These are phyloP conservation scores for Chelon labrosus DNA, from an alignment of 2,797 vertebrate genomes.

Conservation along the genomic window DNA sequence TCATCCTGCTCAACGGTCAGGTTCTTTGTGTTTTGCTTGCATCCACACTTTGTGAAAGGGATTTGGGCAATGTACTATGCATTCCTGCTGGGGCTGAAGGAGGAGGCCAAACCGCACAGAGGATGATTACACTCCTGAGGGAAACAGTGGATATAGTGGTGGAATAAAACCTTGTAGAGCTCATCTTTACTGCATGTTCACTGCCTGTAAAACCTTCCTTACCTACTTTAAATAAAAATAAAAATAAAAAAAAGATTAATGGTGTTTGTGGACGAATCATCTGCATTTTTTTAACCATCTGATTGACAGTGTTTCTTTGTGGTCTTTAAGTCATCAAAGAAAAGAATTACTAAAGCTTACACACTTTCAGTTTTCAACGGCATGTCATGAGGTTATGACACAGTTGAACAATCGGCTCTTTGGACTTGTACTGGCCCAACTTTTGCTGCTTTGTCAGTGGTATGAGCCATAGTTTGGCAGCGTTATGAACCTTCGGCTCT, in stretches of 20 bases:
- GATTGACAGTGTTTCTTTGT: not conserved
- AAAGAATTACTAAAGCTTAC: constrained; percentile 16
- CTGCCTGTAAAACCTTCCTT: constrained; percentile 25
- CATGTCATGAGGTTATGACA: not conserved
- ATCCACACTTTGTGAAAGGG: constrained; percentile 60
- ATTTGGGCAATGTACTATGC: constrained; percentile 55
- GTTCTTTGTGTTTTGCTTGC: constrained; percentile 54
- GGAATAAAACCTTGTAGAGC: constrained; percentile 52
- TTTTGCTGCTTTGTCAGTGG: constrained; percentile 22
- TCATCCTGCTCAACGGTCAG: constrained; percentile 35
- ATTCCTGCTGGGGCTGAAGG: constrained; percentile 66
- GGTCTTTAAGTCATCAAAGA: constrained; percentile 17
- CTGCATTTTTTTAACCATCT: not conserved
- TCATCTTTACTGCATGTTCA: constrained; percentile 55
- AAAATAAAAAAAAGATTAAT: not conserved
- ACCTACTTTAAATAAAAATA: constrained; percentile 19
- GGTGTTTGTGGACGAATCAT: not conserved
- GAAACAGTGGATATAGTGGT: constrained; percentile 58
- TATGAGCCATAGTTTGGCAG: constrained; percentile 38
- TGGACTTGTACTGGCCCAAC: constrained; percentile 18
- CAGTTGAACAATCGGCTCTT: not conserved
- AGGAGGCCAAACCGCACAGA: constrained; percentile 66
- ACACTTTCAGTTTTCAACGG: not conserved
- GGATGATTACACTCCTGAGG: constrained; percentile 71
- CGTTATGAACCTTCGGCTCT: constrained; percentile 18